Evolutionary conservation across 2,797 vertebrate species (phyloP).

Genomic region (Parauchenoglanis punctatus): DNA sequence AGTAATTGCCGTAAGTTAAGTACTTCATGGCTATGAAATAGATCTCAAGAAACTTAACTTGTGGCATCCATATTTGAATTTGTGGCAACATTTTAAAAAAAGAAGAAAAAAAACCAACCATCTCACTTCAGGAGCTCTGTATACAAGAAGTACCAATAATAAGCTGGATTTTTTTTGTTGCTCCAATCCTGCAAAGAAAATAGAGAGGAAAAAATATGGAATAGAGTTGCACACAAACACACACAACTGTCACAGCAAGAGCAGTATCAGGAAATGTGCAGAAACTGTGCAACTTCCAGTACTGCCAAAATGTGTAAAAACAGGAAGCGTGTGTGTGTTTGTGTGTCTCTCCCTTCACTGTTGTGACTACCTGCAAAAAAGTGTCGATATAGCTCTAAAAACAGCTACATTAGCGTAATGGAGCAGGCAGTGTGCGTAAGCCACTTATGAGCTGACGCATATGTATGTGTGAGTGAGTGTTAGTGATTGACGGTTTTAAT

Average conservation of each 20-base stretch:
- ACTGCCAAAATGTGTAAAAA: background rate
- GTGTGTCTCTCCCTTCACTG: background rate
- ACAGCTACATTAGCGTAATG: constrained; percentile 34
- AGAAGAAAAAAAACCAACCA: background rate
- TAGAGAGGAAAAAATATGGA: background rate
- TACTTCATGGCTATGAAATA: background rate
- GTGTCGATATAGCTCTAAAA: constrained; percentile 27
- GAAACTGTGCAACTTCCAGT: constrained; percentile 13
- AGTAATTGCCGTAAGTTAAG: background rate
- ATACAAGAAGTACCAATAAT: background rate
- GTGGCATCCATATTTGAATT: background rate
- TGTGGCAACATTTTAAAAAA: background rate
- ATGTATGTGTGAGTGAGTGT: constrained; percentile 22
- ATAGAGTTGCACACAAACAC: constrained; percentile 5
- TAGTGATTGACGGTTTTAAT: constrained; percentile 62
- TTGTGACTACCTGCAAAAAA: constrained; percentile 37
- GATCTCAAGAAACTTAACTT: background rate
- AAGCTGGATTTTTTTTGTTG: background rate
- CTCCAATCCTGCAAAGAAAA: background rate
- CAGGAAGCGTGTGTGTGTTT: constrained; percentile 2
- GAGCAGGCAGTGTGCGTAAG: constrained; percentile 20
- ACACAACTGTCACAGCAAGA: constrained; percentile 1
- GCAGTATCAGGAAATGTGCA: constrained; percentile 23
- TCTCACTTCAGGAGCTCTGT: background rate
- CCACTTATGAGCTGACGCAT: constrained; percentile 20